Percentiles rank a stretch among this genome's conserved stretches.
Conservation (phyloP, 2,797 vertebrate genomes). For the Gymnopithys bicolor region DNA sequence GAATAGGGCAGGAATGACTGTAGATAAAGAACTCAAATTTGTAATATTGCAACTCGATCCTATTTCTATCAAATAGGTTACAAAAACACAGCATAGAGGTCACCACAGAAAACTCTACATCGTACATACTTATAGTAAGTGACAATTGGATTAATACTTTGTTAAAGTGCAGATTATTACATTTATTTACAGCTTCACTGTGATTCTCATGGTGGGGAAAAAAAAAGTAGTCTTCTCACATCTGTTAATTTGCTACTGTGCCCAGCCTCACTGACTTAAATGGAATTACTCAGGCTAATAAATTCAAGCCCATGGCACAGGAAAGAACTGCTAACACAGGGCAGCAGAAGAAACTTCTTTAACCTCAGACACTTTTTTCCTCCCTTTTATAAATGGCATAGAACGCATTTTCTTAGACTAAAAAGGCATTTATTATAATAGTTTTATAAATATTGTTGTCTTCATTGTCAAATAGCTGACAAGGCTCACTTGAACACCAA, state of each 20-base stretch:
- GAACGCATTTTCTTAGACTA: constrained; percentile 57
- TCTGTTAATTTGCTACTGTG: background rate
- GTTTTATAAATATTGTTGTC: constrained; percentile 72
- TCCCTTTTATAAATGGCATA: constrained; percentile 36
- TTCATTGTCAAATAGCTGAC: constrained; percentile 56
- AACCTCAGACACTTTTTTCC: background rate
- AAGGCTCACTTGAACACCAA: constrained; percentile 68
- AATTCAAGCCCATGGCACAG: background rate
- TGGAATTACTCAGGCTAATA: background rate
- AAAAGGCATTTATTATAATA: constrained; percentile 73
- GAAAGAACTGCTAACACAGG: background rate
- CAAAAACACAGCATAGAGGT: background rate
- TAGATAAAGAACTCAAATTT: background rate
- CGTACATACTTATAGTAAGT: background rate
- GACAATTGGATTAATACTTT: background rate
- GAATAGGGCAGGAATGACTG: background rate
- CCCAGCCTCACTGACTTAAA: background rate
- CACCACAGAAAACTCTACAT: background rate
- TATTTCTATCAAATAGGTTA: background rate
- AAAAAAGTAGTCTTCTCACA: background rate
- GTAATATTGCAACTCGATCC: background rate
- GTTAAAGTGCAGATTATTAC: background rate
- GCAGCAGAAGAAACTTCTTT: background rate
- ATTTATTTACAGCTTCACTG: background rate
- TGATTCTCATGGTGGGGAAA: background rate